These are phyloP conservation scores for Eulimnadia texana DNA, from an alignment of 1,140 invertebrate genomes.

Conservation along the genomic window DNA sequence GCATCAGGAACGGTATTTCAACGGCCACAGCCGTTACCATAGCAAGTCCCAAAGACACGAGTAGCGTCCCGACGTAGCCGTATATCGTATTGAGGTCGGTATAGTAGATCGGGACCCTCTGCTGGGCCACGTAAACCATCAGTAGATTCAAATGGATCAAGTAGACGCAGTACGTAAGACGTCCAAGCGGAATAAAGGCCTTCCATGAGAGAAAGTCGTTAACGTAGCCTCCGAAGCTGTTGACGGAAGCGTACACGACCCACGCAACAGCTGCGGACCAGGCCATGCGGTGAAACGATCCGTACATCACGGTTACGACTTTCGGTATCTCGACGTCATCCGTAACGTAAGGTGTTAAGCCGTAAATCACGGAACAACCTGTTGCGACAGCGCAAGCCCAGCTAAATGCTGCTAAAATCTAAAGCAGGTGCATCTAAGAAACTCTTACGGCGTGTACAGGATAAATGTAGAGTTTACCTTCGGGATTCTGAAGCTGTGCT, in stretches of 20 bases:
- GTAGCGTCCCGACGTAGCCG: slow-evolving; percentile 14
- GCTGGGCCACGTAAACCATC: slow-evolving; percentile 56
- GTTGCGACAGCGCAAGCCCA: slow-evolving; percentile 36
- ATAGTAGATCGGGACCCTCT: slow-evolving; percentile 50
- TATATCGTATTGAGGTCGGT: slow-evolving; percentile 6
- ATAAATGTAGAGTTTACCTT: no score
- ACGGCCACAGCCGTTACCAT: slow-evolving; percentile 15
- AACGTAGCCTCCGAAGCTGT: slow-evolving; percentile 54
- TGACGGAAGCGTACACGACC: slow-evolving; percentile 60
- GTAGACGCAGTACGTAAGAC: slow-evolving; percentile 80
- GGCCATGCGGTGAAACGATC: slow-evolving; percentile 38
- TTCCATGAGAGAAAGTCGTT: no score
- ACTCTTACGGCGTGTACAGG: no score
- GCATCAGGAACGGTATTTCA: slow-evolving; percentile 18
- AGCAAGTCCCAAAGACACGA: slow-evolving; percentile 16
- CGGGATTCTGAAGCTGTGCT: neutral
- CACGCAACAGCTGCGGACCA: slow-evolving; percentile 47
- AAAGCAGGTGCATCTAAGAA: no score
- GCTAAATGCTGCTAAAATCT: slow-evolving; percentile 29
- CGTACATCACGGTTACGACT: slow-evolving; percentile 39
- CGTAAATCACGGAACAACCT: no score
- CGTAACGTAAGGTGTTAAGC: no score
- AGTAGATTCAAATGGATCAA: slow-evolving; percentile 75
- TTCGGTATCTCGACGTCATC: slow-evolving; percentile 2
- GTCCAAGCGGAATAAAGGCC: no score